A percentile compares a stretch with the other conserved stretches of the same genome.
Conservation (phyloP, 2,888 invertebrate genomes). For the Endotricha flammealis region DNA sequence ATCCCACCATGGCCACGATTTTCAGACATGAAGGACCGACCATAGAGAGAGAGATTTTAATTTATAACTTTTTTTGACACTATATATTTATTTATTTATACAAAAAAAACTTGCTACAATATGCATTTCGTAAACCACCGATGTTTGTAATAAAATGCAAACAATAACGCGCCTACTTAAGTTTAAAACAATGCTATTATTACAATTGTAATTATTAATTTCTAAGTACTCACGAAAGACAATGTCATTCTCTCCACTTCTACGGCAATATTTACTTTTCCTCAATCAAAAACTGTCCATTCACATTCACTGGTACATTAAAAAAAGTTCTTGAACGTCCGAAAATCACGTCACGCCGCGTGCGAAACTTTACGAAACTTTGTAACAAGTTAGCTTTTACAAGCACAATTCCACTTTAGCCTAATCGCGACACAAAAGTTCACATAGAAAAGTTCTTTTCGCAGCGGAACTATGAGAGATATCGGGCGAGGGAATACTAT, state of each 20-base stretch:
- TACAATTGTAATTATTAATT: no score
- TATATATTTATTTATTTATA: no score
- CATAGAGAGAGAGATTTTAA: no score
- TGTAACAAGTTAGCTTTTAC: conserved; percentile 24
- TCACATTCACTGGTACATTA: conserved; percentile 28
- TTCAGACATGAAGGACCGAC: no score
- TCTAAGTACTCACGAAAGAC: conserved; percentile 65
- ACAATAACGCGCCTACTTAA: no score
- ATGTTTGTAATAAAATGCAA: no score
- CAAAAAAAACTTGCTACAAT: no score
- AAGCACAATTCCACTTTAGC: conserved; percentile 13
- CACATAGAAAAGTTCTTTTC: conserved; percentile 45
- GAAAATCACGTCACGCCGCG: conserved; percentile 13
- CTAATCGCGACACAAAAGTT: conserved; percentile 24
- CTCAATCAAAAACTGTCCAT: conserved; percentile 31
- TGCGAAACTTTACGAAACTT: conserved; percentile 25
- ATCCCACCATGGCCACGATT: no score
- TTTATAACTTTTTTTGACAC: no score
- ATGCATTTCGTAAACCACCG: no score
- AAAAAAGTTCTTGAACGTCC: conserved; percentile 28
- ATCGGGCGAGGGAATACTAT: conserved; percentile 62
- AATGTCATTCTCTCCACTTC: conserved; percentile 73
- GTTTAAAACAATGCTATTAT: no score
- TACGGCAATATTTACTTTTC: conserved; percentile 41
- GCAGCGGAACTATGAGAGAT: conserved; percentile 56